Percentiles rank a stretch among this genome's conserved stretches.
Conservation (phyloP, 1,140 invertebrate genomes). For the Teleogryllus occipitalis region DNA sequence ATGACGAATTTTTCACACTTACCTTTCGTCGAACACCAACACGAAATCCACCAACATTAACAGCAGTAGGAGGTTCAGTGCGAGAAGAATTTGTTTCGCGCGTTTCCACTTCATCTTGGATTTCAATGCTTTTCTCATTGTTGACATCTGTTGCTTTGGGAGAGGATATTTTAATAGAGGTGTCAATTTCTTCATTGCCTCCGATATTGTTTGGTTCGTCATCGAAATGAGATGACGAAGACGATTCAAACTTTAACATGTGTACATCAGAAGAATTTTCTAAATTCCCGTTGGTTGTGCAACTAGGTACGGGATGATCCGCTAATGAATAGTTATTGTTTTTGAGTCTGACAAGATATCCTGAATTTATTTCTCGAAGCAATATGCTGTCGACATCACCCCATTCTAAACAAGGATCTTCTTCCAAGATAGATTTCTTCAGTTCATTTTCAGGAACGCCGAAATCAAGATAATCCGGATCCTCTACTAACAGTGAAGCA, state of each 20-base stretch:
- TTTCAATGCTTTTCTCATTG: neutral
- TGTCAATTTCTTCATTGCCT: neutral
- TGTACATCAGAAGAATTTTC: constrained; percentile 7
- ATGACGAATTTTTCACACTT: neutral
- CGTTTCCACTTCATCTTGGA: neutral
- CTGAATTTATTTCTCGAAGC: constrained; percentile 53
- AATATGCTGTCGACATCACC: constrained; percentile 56
- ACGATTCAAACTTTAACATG: constrained; percentile 17
- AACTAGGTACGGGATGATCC: constrained; percentile 16
- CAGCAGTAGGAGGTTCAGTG: neutral
- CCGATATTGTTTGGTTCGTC: neutral
- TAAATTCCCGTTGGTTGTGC: constrained; percentile 1
- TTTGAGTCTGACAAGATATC: constrained; percentile 53
- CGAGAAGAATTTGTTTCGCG: neutral
- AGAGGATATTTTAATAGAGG: neutral
- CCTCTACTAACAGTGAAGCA: constrained; percentile 55
- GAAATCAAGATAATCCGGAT: constrained; percentile 59
- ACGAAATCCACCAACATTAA: constrained; percentile 17
- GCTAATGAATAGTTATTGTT: constrained; percentile 60
- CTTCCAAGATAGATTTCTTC: constrained; percentile 50
- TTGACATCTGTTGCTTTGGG: constrained; percentile 3
- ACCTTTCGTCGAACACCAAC: constrained; percentile 22
- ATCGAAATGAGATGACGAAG: neutral
- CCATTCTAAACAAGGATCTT: constrained; percentile 53
- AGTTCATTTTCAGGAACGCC: constrained; percentile 57